A percentile compares a stretch with the other conserved stretches of the same genome.
phyloP scores from a whole-genome alignment of 2,888 invertebrate genomes.

The Tineola bisselliella region DNA sequence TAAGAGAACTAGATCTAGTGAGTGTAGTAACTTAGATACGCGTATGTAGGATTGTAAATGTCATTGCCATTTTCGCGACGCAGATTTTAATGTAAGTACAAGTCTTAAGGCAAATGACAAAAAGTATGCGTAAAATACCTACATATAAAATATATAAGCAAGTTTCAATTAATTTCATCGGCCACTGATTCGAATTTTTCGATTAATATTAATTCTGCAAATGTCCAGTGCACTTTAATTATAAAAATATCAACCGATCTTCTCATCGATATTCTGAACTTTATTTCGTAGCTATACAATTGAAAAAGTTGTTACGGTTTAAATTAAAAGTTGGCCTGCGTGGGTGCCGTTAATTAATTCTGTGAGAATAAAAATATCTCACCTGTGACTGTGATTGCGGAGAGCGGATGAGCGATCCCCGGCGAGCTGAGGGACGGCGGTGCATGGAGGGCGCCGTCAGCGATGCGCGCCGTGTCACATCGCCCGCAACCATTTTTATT shows the following conservation, averaged over 20 bases:
- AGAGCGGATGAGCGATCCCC: conserved; percentile 68
- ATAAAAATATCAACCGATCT: not conserved
- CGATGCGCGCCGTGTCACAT: conserved; percentile 61
- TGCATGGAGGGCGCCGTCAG: conserved; percentile 63
- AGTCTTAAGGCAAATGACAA: too few relatives aligned
- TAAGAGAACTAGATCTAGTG: not conserved
- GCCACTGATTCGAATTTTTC: too few relatives aligned
- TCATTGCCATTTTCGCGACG: too few relatives aligned
- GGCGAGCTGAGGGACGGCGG: conserved; percentile 64
- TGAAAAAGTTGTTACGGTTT: not conserved
- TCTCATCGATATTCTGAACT: not conserved
- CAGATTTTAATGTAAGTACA: too few relatives aligned
- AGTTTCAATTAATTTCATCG: too few relatives aligned
- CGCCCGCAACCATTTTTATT: conserved; percentile 52
- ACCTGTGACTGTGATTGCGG: conserved; percentile 63
- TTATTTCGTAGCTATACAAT: not conserved
- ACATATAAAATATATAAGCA: too few relatives aligned
- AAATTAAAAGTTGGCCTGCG: not conserved
- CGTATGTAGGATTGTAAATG: too few relatives aligned
- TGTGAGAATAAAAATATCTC: conserved; percentile 14
- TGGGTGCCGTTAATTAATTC: not conserved
- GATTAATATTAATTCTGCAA: not conserved
- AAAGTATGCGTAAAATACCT: too few relatives aligned
- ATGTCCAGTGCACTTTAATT: not conserved
- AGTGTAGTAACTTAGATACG: too few relatives aligned